These are phyloP conservation scores for Karalla daura DNA, from an alignment of 2,797 vertebrate genomes.

Conservation along the genomic window DNA sequence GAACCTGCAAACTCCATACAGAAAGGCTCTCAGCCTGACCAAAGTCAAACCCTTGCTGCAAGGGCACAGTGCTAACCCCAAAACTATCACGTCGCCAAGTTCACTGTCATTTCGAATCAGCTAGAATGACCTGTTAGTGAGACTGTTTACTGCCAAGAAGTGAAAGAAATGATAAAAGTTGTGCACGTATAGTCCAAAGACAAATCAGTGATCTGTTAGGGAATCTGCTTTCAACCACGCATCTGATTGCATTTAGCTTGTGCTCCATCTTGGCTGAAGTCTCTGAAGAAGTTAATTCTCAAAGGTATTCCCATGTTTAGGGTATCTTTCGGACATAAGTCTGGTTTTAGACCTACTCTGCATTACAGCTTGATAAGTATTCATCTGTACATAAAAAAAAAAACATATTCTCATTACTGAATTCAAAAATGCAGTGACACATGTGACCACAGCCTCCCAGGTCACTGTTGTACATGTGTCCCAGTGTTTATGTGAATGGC, in stretches of 20 bases:
- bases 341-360: background rate
- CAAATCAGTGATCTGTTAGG: too few relatives aligned
- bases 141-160: background rate
- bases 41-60: too few relatives aligned
- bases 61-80: too few relatives aligned
- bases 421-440: background rate
- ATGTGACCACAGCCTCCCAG: background rate
- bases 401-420: background rate
- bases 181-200: slow-evolving; percentile 3
- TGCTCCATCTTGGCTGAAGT: background rate
- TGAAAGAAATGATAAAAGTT: background rate
- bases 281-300: background rate
- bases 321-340: background rate
- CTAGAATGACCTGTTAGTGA: background rate
- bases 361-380: background rate
- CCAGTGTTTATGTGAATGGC: slow-evolving; percentile 13
- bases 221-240: too few relatives aligned
- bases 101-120: too few relatives aligned
- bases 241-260: too few relatives aligned
- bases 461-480: background rate
- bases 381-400: background rate
- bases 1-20: too few relatives aligned
- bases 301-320: background rate
- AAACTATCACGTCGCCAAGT: too few relatives aligned
- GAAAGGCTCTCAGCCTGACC: too few relatives aligned